phyloP scores from a whole-genome alignment of 2,888 invertebrate species.

The Theretra japonica region DNA sequence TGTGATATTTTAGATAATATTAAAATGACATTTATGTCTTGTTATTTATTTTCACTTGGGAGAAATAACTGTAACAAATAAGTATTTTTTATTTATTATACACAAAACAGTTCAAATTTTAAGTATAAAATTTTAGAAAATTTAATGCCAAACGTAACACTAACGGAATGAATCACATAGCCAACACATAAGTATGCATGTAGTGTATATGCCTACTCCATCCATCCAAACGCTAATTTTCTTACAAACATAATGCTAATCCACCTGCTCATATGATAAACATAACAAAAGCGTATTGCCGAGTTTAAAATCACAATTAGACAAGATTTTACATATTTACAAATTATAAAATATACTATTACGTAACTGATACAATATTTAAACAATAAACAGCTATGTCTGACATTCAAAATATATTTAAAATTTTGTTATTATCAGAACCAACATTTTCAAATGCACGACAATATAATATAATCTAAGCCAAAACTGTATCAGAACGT shows the following conservation, averaged over 20 bases:
- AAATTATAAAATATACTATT: slow-evolving; percentile 53
- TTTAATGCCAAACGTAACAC: slow-evolving; percentile 3
- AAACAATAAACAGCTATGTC: not conserved
- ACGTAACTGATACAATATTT: not conserved
- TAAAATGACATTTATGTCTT: not conserved
- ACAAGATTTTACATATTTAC: slow-evolving; percentile 75
- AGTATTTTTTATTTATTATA: slow-evolving; percentile 9
- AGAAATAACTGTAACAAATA: slow-evolving; percentile 1
- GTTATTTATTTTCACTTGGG: not conserved
- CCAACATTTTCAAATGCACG: not conserved
- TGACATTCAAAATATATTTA: not conserved
- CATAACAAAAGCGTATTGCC: slow-evolving; percentile 38
- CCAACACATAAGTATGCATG: slow-evolving; percentile 2
- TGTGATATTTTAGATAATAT: slow-evolving; percentile 15
- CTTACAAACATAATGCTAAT: slow-evolving; percentile 8
- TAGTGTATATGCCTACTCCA: not conserved
- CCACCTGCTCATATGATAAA: not conserved
- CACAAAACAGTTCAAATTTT: not conserved
- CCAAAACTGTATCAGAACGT: not conserved
- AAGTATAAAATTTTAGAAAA: not conserved
- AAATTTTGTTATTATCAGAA: not conserved
- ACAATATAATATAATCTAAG: not conserved
- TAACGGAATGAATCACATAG: slow-evolving; percentile 24
- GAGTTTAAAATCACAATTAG: slow-evolving; percentile 63
- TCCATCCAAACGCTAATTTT: not conserved